Conservation (phyloP, 1,140 invertebrate species). For the Pomacea maculata region DNA sequence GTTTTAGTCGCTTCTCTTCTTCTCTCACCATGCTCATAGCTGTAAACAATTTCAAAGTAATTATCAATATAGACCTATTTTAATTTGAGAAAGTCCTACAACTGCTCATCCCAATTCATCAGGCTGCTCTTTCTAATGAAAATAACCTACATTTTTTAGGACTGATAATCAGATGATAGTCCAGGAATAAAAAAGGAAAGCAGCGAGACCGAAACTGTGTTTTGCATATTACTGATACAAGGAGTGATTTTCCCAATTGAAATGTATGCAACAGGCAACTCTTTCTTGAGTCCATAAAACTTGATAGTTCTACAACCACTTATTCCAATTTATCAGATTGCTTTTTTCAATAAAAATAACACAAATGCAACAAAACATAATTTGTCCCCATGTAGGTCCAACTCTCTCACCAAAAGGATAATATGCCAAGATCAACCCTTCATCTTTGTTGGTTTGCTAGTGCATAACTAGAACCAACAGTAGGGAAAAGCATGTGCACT, state of each 20-base stretch:
- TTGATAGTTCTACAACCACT: no score
- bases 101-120: no score
- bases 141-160: neutral
- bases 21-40: conserved; percentile 45
- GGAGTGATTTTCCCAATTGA: neutral
- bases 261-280: neutral
- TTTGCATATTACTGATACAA: neutral
- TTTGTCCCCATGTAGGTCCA: no score
- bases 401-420: no score
- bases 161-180: neutral
- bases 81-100: neutral
- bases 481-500: neutral
- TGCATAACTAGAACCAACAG: no score
- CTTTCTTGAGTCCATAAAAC: no score
- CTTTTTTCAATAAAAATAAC: no score
- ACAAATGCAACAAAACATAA: no score
- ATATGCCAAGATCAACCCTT: no score
- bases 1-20: conserved; percentile 26
- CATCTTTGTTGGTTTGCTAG: no score
- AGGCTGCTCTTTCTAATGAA: neutral
- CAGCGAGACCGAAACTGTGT: no score
- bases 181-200: neutral
- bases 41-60: conserved; percentile 12
- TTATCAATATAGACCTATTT: neutral
- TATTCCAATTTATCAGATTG: no score